These are phyloP conservation scores for Drosophila recens DNA, from an alignment of 2,888 invertebrate genomes.

Conservation along the genomic window DNA sequence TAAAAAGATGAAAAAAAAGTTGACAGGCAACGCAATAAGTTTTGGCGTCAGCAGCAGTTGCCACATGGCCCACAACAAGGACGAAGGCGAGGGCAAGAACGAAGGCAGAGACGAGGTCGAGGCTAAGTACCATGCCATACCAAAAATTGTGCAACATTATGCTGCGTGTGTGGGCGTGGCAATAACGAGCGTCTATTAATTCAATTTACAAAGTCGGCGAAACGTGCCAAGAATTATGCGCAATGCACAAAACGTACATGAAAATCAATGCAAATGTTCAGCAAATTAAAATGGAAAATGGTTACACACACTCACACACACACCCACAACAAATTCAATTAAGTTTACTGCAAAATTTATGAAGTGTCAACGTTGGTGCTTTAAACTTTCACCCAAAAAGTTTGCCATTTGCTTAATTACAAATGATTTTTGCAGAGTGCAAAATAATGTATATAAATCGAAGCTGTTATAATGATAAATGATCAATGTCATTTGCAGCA, in stretches of 20 bases:
- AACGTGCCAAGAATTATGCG: slow-evolving; percentile 29
- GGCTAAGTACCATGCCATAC: slow-evolving; percentile 19
- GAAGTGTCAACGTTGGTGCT: slow-evolving; percentile 27
- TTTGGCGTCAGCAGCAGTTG: slow-evolving; percentile 52
- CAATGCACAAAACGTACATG: slow-evolving; percentile 28
- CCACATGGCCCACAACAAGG: slow-evolving; percentile 29
- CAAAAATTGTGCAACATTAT: slow-evolving; percentile 31
- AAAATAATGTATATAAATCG: slow-evolving; percentile 40
- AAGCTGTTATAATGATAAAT: slow-evolving; percentile 42
- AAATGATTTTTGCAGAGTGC: slow-evolving; percentile 29
- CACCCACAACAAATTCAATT: slow-evolving; percentile 30
- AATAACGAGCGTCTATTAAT: slow-evolving; percentile 35
- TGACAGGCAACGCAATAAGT: slow-evolving; percentile 72
- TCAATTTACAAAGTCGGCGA: slow-evolving; percentile 38
- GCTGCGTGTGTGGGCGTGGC: slow-evolving; percentile 21
- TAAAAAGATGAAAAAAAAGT: slow-evolving; percentile 28
- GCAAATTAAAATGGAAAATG: slow-evolving; percentile 10
- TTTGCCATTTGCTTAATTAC: slow-evolving; percentile 34
- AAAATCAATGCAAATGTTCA: slow-evolving; percentile 39
- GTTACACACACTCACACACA: slow-evolving; percentile 16
- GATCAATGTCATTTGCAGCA: slow-evolving; percentile 40
- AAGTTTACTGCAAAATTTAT: slow-evolving; percentile 32
- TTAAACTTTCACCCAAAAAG: slow-evolving; percentile 17
- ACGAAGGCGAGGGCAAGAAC: slow-evolving; percentile 10
- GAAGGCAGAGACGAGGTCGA: slow-evolving; percentile 27